phyloP scores from a whole-genome alignment of 2,888 invertebrate genomes.

The Imbricaverruca yamaguchii region DNA sequence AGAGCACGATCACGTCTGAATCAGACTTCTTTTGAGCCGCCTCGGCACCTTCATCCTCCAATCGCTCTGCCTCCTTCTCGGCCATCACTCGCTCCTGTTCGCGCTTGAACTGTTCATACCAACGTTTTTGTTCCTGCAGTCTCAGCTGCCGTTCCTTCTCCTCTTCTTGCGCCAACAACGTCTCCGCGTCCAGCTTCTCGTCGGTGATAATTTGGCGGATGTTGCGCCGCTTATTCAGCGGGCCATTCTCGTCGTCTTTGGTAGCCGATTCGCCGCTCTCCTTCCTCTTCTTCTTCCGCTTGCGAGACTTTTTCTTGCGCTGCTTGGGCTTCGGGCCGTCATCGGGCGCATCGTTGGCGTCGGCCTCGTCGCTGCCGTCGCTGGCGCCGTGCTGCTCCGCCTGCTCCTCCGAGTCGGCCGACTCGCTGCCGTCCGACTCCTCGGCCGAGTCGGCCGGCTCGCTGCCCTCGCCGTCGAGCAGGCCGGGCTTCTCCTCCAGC shows the following conservation, averaged over 20 bases:
- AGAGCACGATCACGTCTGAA: slow-evolving; percentile 34
- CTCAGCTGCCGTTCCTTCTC: slow-evolving; percentile 30
- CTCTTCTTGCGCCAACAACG: slow-evolving; percentile 69
- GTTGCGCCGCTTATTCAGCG: slow-evolving; percentile 52
- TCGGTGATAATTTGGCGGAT: slow-evolving; percentile 91
- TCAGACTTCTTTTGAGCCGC: slow-evolving; percentile 55
- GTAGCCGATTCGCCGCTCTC: background rate
- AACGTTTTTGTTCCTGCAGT: slow-evolving; percentile 29
- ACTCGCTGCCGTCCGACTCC: background rate
- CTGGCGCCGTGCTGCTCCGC: background rate
- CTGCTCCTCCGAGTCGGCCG: background rate
- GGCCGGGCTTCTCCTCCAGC: slow-evolving; percentile 21
- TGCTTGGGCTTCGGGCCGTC: background rate
- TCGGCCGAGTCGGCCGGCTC: slow-evolving; percentile 34
- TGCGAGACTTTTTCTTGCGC: slow-evolving; percentile 14
- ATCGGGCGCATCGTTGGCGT: background rate
- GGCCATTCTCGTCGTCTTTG: background rate
- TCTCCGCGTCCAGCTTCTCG: slow-evolving; percentile 83
- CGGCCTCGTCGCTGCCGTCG: background rate
- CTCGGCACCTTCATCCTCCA: slow-evolving; percentile 21
- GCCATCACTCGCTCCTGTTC: slow-evolving; percentile 29
- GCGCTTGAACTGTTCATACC: slow-evolving; percentile 59
- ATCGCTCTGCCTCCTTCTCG: slow-evolving; percentile 13
- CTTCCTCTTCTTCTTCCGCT: background rate
- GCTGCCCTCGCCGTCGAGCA: slow-evolving; percentile 39